Base-by-base conservation (phyloP, 2,113 vertebrate genomes). In the Mirounga angustirostris region DNA sequence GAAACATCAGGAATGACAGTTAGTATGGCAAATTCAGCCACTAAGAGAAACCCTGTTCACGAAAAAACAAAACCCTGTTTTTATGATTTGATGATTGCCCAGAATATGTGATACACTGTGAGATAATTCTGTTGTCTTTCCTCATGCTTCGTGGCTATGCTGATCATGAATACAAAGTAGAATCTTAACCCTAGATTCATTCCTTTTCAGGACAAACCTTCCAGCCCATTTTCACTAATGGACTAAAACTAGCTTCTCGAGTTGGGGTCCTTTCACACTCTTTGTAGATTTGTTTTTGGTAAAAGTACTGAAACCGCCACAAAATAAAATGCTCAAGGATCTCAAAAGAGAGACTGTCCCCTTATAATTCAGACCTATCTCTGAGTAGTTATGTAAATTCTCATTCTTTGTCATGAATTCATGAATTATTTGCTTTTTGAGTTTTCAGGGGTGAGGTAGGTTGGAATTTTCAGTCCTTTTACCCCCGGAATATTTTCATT, bases 211-310 rank as follows among this genome's bases (percentile, higher is more conserved):
- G 13, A 91, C 46, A 74, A 93, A 78, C 36, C 43, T 91, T 67
- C 67, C 16, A 30, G 76, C 26, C 91, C 63, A 71, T 87, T 46
- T 63, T 91, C 28, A 74, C 13, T 50, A 26, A 36, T 15, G 30
- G 61, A 83, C n/a, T 83, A 24, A 67, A 91, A 82, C 67, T 28
- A 50, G 46, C 30, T 88, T 89, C 78, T 79, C 78, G 33, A 95
- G 50, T 43, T 59, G 15, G 5, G 67, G 24, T 65, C 14, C 28
- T 81, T 82, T 63, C 46, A 82, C 33, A 67, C 59, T 40, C 61
- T 97, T 82, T n/a, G n/a, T 40, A 33, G 56, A 89, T 84, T 54
- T 90, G 36, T 30, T 96, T 83, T 94, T 7, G 28, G 26, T 43
- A 78, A 22, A 58, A 89, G 22, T 65, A 65, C 54, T 36, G 80